These are phyloP conservation scores for Listronotus oregonensis DNA, from an alignment of 1,140 invertebrate genomes.

Conservation along the genomic window DNA sequence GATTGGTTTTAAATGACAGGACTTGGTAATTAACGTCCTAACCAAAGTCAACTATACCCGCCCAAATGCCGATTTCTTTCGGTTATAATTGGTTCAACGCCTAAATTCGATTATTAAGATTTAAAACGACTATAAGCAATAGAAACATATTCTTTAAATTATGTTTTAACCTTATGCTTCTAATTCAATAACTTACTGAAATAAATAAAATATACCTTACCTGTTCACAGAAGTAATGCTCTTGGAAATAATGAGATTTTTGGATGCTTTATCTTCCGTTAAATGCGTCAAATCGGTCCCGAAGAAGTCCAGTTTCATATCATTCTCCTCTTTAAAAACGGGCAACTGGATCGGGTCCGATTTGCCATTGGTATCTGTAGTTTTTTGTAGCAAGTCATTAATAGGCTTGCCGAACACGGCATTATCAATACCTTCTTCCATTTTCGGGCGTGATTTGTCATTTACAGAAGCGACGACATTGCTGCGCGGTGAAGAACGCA, in stretches of 20 bases:
- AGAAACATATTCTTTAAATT: too few relatives aligned
- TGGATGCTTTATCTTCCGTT: slow-evolving; percentile 73
- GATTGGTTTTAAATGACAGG: too few relatives aligned
- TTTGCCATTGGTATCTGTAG: slow-evolving; percentile 45
- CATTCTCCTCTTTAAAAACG: slow-evolving; percentile 77
- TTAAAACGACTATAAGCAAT: too few relatives aligned
- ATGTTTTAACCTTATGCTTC: too few relatives aligned
- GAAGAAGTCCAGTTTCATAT: slow-evolving; percentile 93
- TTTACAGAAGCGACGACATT: slow-evolving; percentile 22
- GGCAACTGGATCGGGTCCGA: slow-evolving; percentile 65
- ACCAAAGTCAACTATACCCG: too few relatives aligned
- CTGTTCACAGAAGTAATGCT: slow-evolving; percentile 64
- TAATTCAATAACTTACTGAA: too few relatives aligned
- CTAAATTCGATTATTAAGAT: too few relatives aligned
- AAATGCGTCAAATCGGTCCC: slow-evolving; percentile 78
- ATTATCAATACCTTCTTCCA: slow-evolving; percentile 48
- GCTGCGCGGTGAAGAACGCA: slow-evolving; percentile 44
- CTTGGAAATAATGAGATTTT: slow-evolving; percentile 62
- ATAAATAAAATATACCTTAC: background rate
- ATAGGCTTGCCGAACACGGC: slow-evolving; percentile 65
- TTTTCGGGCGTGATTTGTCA: slow-evolving; percentile 46
- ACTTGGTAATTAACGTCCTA: too few relatives aligned
- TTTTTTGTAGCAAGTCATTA: slow-evolving; percentile 60
- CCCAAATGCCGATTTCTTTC: too few relatives aligned
- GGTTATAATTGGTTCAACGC: too few relatives aligned